Percentiles rank a stretch among this genome's conserved stretches.
Conservation (phyloP, 2,888 invertebrate genomes). For the Epirrhoe alternata region DNA sequence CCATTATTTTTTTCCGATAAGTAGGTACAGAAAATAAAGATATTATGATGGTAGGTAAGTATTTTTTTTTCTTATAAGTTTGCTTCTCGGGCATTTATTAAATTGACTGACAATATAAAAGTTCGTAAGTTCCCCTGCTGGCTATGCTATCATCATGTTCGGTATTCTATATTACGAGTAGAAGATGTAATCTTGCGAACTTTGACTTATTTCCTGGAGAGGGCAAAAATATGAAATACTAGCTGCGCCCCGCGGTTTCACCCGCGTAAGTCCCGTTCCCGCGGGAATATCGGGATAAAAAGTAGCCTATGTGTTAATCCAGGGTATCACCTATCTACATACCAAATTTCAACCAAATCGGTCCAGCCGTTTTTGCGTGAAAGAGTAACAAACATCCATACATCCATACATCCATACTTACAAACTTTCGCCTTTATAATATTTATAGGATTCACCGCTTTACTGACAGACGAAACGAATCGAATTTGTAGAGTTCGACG, state of each 20-base stretch:
- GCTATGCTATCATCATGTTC: constrained; percentile 46
- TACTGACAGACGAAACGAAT: constrained; percentile 69
- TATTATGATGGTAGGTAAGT: constrained; percentile 4
- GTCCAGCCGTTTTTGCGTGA: too few relatives aligned
- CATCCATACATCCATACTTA: too few relatives aligned
- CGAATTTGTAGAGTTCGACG: constrained; percentile 57
- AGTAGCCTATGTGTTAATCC: too few relatives aligned
- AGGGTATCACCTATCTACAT: too few relatives aligned
- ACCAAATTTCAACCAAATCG: too few relatives aligned
- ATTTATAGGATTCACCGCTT: constrained; percentile 60
- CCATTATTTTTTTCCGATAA: constrained; percentile 2
- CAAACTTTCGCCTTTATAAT: too few relatives aligned
- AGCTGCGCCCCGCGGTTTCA: too few relatives aligned
- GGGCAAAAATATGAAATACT: constrained; percentile 62
- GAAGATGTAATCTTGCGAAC: constrained; percentile 61
- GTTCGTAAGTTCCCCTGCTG: constrained; percentile 40
- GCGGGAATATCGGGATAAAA: too few relatives aligned
- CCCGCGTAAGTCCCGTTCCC: too few relatives aligned
- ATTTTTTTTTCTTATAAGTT: constrained; percentile 30
- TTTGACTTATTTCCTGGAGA: constrained; percentile 61
- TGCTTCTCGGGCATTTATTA: constrained; percentile 39
- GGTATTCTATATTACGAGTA: constrained; percentile 51
- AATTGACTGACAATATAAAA: constrained; percentile 44
- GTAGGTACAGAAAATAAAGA: constrained; percentile 3
- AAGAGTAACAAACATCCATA: too few relatives aligned